Percentiles rank a stretch among this genome's conserved stretches.
Conservation (phyloP, 2,888 invertebrate genomes). For the Pammene fasciana region DNA sequence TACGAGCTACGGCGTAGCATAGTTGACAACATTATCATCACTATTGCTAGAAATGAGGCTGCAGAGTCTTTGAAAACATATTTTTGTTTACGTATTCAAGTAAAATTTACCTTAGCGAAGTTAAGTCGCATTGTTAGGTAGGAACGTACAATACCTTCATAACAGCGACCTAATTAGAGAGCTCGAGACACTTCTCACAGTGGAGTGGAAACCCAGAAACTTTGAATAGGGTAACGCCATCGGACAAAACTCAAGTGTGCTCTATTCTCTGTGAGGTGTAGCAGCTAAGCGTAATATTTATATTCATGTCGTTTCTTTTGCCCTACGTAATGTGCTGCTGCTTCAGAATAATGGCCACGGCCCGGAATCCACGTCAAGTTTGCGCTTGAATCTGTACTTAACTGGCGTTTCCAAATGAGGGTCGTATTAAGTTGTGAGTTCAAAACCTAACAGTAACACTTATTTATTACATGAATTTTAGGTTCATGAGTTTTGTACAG, state of each 20-base stretch:
- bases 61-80: too few species aligned
- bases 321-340: not conserved
- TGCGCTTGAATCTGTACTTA: not conserved
- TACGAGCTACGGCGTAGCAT: too few species aligned
- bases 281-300: constrained; percentile 13
- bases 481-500: too few species aligned
- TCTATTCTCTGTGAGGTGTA: constrained; percentile 23
- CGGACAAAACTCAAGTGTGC: constrained; percentile 32
- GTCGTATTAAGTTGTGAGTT: too few species aligned
- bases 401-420: too few species aligned
- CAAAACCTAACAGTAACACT: too few species aligned
- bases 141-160: constrained; percentile 40
- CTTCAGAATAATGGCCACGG: constrained; percentile 17
- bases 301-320: constrained; percentile 15
- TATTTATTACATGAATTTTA: too few species aligned
- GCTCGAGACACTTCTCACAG: constrained; percentile 45
- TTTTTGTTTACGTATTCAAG: too few species aligned
- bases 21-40: too few species aligned
- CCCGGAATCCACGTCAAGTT: not conserved
- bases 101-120: not conserved
- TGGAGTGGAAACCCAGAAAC: constrained; percentile 44
- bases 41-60: too few species aligned
- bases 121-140: constrained; percentile 20
- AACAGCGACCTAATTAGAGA: constrained; percentile 54
- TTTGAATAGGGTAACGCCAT: constrained; percentile 45